Evolutionary conservation across 1,140 invertebrate genomes (phyloP).

Genomic region (Cyrtorhinus lividipennis): DNA sequence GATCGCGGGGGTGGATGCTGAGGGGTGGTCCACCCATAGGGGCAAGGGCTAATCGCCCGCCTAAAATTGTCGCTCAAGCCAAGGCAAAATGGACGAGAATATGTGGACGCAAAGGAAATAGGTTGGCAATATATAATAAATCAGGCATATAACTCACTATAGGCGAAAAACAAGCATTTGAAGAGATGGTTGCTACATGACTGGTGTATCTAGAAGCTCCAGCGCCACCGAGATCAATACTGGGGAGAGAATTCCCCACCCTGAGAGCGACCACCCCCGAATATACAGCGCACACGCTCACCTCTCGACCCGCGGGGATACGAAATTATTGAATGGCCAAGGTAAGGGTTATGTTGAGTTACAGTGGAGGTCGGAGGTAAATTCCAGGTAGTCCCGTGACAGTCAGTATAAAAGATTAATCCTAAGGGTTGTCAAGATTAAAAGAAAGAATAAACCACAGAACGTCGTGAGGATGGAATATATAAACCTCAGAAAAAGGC

Average conservation of each 20-base stretch:
- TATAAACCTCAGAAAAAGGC: too few relatives aligned
- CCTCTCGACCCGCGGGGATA: conserved; percentile 6
- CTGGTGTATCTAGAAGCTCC: conserved; percentile 5
- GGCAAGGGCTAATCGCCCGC: not conserved
- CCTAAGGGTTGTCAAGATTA: too few relatives aligned
- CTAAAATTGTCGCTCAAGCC: too few relatives aligned
- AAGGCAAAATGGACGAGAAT: too few relatives aligned
- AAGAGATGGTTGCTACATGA: conserved; percentile 8
- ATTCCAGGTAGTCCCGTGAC: too few relatives aligned
- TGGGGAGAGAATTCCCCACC: not conserved
- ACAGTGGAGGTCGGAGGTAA: not conserved
- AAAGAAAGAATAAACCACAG: too few relatives aligned
- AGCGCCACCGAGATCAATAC: conserved; percentile 3
- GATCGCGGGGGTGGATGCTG: not conserved
- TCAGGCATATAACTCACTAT: not conserved
- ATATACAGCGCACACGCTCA: conserved; percentile 6
- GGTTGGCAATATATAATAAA: too few relatives aligned
- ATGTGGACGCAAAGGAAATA: too few relatives aligned
- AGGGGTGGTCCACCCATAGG: not conserved
- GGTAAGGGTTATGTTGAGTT: not conserved
- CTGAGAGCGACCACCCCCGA: not conserved
- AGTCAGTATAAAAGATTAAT: too few relatives aligned
- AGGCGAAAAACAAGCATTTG: not conserved
- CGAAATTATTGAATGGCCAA: conserved; percentile 8
- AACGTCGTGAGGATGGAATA: too few relatives aligned